Base-by-base conservation (phyloP, 2,113 vertebrate genomes). In the Phylloscopus trochilus region DNA sequence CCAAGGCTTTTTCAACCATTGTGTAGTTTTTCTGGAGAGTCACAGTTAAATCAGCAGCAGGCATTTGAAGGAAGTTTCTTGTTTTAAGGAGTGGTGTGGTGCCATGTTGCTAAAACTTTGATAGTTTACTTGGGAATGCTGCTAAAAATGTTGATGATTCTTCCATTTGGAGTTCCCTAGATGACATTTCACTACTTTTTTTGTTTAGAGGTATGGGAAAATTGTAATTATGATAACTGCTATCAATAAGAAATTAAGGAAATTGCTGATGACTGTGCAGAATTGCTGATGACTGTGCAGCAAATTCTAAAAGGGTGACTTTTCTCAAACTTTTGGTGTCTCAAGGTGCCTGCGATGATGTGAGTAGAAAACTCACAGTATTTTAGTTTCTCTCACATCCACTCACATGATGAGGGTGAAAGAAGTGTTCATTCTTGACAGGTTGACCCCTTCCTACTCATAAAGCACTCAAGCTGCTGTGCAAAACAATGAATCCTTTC, bases 91-190 rank as follows among this genome's bases (percentile, higher is more conserved):
- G 44, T 52, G 53, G 37, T 87, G 44, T 52, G 53, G 37, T 87
- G 53, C 69, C 16, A 47, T 46, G 30, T 66, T 93, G 74, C 79
- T 89, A 15, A 62, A 87, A 64, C 51, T 87, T 85, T 89, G 35
- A 33, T 82, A 41, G 63, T 74, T 75, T 93, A 43, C 24, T 81
- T 87, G 83, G 84, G 72, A 83, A 72, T 83, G 62, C 59, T 92
- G 58, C 6, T 70, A 90, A 90, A 89, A 51, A 37, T 69, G 26
- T 60, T 89, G n/a, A 11, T 44, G 76, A 58, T 93, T 87, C 87
- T 96, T 95, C 91, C 74, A 92, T 95, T 96, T 96, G 94, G 92
- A 94, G 47, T 46, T 77, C 66, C 83, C 89, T 28, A 88, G 92
- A 77, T 97, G 94, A 84, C 72, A 95, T 47, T 67, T 91, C 78